Conservation (phyloP, 1,140 invertebrate species). For the Pseudobourletiella spinata region DNA sequence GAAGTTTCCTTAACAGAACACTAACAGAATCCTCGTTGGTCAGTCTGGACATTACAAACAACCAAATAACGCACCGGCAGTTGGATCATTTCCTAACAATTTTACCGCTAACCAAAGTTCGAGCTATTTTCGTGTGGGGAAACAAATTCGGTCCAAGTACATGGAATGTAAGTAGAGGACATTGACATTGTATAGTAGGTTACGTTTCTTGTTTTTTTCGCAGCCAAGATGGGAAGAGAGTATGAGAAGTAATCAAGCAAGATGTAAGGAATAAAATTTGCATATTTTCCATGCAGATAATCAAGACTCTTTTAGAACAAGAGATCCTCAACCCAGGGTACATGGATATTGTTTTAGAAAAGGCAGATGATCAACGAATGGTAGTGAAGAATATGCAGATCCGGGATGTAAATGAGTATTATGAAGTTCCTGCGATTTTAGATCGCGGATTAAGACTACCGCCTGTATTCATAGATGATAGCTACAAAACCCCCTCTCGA, state of each 20-base stretch:
- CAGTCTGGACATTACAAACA: constrained; percentile 10
- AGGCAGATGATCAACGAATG: neutral
- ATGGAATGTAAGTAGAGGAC: constrained; percentile 9
- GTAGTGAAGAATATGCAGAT: constrained; percentile 7
- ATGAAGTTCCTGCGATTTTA: constrained; percentile 9
- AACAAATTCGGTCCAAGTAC: neutral
- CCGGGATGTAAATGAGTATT: constrained; percentile 17
- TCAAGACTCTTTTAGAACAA: neutral
- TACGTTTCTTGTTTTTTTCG: too few relatives aligned
- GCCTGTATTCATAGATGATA: neutral
- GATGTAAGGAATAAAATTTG: too few relatives aligned
- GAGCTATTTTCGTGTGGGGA: constrained; percentile 3
- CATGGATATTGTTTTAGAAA: constrained; percentile 7
- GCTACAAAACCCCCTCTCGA: too few relatives aligned
- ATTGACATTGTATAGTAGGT: too few relatives aligned
- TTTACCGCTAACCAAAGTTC: neutral
- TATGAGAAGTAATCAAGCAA: too few relatives aligned
- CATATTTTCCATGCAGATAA: neutral
- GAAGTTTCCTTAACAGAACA: too few relatives aligned
- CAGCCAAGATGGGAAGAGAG: too few relatives aligned
- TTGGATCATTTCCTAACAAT: neutral
- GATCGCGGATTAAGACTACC: neutral
- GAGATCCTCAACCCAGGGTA: neutral
- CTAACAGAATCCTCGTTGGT: neutral
- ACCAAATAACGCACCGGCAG: neutral